Evolutionary conservation across 2,113 vertebrate species (phyloP).

Genomic region (Gavialis gangeticus): DNA sequence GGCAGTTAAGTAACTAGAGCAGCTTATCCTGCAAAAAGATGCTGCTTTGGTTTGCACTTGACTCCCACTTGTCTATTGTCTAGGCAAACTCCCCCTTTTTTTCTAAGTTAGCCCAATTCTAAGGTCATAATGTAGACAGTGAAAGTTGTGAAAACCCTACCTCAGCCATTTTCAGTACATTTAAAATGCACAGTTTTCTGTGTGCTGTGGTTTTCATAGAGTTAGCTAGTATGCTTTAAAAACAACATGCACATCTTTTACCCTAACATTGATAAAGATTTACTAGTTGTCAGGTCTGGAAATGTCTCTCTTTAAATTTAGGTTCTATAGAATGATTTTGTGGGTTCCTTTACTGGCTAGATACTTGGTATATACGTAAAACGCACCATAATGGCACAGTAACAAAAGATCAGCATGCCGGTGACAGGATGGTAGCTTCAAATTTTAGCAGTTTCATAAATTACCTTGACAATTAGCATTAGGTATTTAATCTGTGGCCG

Average conservation of each 20-base stretch:
- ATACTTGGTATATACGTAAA: background rate
- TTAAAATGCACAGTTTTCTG: background rate
- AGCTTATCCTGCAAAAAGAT: background rate
- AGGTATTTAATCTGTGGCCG: too few species aligned
- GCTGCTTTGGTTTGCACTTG: background rate
- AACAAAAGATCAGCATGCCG: background rate
- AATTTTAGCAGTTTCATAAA: background rate
- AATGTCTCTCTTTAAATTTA: background rate
- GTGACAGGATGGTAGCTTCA: background rate
- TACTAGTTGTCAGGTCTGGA: background rate
- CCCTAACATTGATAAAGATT: background rate
- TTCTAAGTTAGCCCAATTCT: background rate
- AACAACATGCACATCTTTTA: background rate
- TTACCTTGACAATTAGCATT: too few species aligned
- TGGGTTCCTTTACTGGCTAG: background rate
- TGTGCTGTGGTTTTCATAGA: background rate
- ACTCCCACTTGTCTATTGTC: background rate
- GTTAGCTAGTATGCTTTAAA: background rate
- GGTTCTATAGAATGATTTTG: background rate
- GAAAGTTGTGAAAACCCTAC: background rate
- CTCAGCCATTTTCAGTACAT: background rate
- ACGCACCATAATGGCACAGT: background rate
- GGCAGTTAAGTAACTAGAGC: background rate
- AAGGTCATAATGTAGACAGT: background rate
- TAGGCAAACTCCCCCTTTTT: background rate